phyloP scores from a whole-genome alignment of 1,140 invertebrate species.

The Bradysia coprophila region DNA sequence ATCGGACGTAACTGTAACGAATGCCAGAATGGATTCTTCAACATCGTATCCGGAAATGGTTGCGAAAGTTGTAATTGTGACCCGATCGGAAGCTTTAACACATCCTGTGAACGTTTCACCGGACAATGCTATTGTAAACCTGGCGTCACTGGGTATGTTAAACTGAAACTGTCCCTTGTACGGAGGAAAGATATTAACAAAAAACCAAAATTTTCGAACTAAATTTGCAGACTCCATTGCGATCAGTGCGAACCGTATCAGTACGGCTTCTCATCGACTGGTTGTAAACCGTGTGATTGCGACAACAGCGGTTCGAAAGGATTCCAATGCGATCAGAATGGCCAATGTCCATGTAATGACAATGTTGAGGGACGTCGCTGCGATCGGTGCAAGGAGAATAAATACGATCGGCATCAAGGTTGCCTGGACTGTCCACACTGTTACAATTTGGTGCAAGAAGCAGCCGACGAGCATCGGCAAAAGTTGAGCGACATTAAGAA shows the following conservation, averaged over 20 bases:
- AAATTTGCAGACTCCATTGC: constrained; percentile 37
- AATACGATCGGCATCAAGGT: constrained; percentile 63
- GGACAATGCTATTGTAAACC: constrained; percentile 76
- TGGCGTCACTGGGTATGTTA: constrained; percentile 57
- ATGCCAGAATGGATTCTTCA: constrained; percentile 65
- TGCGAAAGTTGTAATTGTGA: constrained; percentile 77
- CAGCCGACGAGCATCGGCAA: constrained; percentile 58
- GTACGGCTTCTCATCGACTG: constrained; percentile 75
- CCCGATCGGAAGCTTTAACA: constrained; percentile 62
- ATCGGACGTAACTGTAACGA: constrained; percentile 73
- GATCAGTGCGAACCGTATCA: constrained; percentile 69
- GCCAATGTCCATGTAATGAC: constrained; percentile 76
- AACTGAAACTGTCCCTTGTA: constrained; percentile 1
- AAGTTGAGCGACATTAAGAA: constrained; percentile 55
- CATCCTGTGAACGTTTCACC: constrained; percentile 57
- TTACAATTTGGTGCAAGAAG: constrained; percentile 82
- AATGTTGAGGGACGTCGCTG: constrained; percentile 84
- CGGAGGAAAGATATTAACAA: background rate
- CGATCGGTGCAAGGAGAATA: constrained; percentile 87
- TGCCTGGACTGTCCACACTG: constrained; percentile 83
- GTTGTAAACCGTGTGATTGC: constrained; percentile 74
- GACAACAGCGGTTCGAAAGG: constrained; percentile 71
- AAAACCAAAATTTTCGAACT: background rate
- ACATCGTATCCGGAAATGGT: constrained; percentile 65
- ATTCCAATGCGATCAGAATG: constrained; percentile 61